Evolutionary conservation across 1,140 invertebrate genomes (phyloP).

Genomic region (Melanaphis sacchari): DNA sequence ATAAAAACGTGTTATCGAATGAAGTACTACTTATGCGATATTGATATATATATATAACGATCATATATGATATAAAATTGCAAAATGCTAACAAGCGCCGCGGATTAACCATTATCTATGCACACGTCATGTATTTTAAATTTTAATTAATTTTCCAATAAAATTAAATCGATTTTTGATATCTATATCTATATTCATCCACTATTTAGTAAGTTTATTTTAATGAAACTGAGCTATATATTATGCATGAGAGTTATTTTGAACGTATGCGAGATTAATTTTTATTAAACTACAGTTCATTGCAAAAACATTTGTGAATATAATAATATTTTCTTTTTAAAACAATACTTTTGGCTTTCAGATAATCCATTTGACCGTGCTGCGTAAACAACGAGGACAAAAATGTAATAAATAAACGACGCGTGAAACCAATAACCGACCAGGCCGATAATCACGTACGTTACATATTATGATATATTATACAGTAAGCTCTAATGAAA

Average conservation of each 20-base stretch:
- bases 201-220: background rate
- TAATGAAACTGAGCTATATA: background rate
- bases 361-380: background rate
- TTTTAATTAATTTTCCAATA: background rate
- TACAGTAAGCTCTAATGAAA: background rate
- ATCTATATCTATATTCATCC: background rate
- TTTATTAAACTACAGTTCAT: background rate
- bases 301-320: background rate
- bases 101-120: background rate
- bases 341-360: background rate
- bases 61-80: background rate
- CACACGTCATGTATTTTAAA: background rate
- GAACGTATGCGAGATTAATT: background rate
- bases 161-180: background rate
- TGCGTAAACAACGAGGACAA: too few relatives aligned
- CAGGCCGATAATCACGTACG: background rate
- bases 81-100: background rate
- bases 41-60: background rate
- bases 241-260: background rate
- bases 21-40: background rate
- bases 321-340: background rate
- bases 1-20: background rate
- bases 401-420: constrained; percentile 11
- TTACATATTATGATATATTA: background rate
- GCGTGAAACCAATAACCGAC: background rate